These are phyloP conservation scores for Poecilia latipinna DNA, from an alignment of 2,113 vertebrate species.

Conservation along the genomic window DNA sequence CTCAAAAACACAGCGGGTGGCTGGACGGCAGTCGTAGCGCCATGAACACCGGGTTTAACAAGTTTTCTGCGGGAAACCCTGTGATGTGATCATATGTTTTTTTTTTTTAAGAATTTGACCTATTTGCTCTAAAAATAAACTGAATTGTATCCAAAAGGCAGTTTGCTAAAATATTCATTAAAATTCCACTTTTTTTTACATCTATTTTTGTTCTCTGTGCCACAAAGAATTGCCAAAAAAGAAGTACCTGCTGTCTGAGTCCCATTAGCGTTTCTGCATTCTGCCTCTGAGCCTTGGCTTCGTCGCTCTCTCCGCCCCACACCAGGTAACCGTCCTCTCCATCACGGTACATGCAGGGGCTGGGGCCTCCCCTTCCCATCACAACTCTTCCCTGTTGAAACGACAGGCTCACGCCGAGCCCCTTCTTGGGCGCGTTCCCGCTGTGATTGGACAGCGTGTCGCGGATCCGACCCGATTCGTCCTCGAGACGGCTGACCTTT, in stretches of 20 bases:
- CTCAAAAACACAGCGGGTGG: no score
- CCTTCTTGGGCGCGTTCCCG: constrained; percentile 54
- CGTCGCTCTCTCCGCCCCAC: constrained; percentile 84
- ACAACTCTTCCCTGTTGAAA: constrained; percentile 62
- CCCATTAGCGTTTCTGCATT: constrained; percentile 74
- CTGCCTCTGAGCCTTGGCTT: constrained; percentile 85
- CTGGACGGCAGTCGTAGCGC: no score
- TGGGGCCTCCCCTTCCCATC: constrained; percentile 61
- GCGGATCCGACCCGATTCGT: constrained; percentile 83
- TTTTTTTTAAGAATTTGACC: not conserved
- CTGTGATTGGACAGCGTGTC: constrained; percentile 69
- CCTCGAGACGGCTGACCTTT: constrained; percentile 87
- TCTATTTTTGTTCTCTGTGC: not conserved
- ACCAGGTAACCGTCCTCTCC: constrained; percentile 80
- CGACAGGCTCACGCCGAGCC: constrained; percentile 70
- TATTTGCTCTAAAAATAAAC: not conserved
- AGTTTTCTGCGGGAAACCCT: no score
- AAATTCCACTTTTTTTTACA: not conserved
- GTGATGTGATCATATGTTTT: not conserved
- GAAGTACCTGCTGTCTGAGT: constrained; percentile 82
- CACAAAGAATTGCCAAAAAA: not conserved
- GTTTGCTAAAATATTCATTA: not conserved
- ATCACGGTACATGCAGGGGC: constrained; percentile 73
- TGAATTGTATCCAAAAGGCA: not conserved
- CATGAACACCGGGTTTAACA: no score